Conservation (phyloP, 2,797 vertebrate species). For the Brachymystax lenok region DNA sequence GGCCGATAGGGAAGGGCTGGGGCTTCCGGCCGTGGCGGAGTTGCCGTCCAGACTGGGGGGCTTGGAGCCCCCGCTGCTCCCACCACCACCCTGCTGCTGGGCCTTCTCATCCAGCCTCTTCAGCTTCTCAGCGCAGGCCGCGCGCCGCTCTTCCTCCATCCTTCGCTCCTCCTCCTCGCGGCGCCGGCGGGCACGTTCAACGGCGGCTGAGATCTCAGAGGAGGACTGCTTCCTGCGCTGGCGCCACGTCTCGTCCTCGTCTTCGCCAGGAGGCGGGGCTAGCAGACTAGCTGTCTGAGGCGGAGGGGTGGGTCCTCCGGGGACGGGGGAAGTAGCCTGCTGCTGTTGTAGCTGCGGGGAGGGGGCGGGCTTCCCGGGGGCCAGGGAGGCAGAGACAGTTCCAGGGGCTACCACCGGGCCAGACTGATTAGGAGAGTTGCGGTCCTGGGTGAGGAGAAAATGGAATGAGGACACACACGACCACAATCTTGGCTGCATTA, state of each 20-base stretch:
- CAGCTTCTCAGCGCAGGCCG: constrained; percentile 91
- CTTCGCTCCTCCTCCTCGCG: constrained; percentile 91
- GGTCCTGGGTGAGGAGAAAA: constrained; percentile 61
- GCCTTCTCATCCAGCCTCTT: constrained; percentile 92
- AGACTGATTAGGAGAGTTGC: constrained; percentile 64
- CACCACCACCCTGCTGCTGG: constrained; percentile 70
- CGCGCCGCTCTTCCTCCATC: constrained; percentile 92
- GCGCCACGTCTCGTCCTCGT: constrained; percentile 93
- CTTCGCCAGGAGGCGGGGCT: constrained; percentile 76
- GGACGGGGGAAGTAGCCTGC: constrained; percentile 45
- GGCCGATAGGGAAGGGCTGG: constrained; percentile 69
- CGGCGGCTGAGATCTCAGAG: constrained; percentile 87
- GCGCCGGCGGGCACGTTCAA: constrained; percentile 87
- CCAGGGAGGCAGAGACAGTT: constrained; percentile 25
- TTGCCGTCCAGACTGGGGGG: constrained; percentile 73
- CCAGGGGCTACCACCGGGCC: constrained; percentile 18
- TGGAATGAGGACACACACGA: neutral
- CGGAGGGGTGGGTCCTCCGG: constrained; percentile 61
- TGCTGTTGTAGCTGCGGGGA: constrained; percentile 40
- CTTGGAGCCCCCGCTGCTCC: constrained; percentile 59
- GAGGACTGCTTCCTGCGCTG: constrained; percentile 91
- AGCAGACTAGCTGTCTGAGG: constrained; percentile 52
- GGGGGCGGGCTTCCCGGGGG: constrained; percentile 58
- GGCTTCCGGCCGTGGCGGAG: constrained; percentile 67
- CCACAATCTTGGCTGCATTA: neutral